These are phyloP conservation scores for Datnioides undecimradiatus DNA, from an alignment of 2,113 vertebrate genomes.

Conservation along the genomic window DNA sequence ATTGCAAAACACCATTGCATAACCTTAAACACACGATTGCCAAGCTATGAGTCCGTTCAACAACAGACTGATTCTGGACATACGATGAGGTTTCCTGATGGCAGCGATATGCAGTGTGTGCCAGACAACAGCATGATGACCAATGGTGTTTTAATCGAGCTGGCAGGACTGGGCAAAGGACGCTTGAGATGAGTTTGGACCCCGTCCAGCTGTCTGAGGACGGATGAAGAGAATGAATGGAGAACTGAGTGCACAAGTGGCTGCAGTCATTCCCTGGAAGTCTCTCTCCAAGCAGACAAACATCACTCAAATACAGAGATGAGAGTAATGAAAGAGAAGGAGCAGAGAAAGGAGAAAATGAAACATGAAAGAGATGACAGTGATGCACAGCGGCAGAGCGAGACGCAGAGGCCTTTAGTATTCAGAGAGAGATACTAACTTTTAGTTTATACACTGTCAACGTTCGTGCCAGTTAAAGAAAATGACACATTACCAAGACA, in stretches of 20 bases:
- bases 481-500: background rate
- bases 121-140: slow-evolving; percentile 67
- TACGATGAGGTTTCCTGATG: slow-evolving; percentile 10
- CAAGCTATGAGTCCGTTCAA: background rate
- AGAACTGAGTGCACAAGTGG: slow-evolving; percentile 62
- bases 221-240: slow-evolving; percentile 64
- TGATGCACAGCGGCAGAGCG: slow-evolving; percentile 41
- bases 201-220: slow-evolving; percentile 59
- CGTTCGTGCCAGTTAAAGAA: slow-evolving; percentile 40
- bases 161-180: slow-evolving; percentile 47
- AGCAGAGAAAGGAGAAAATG: slow-evolving; percentile 27
- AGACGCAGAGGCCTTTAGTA: slow-evolving; percentile 16
- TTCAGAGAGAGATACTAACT: slow-evolving; percentile 24
- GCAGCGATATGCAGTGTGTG: slow-evolving; percentile 27
- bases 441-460: slow-evolving; percentile 34
- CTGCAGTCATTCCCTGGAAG: slow-evolving; percentile 66
- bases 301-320: slow-evolving; percentile 58
- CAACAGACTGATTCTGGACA: slow-evolving; percentile 3
- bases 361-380: slow-evolving; percentile 50
- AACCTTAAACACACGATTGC: background rate
- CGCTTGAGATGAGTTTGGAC: slow-evolving; percentile 65
- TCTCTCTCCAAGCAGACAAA: slow-evolving; percentile 51
- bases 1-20: background rate
- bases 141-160: slow-evolving; percentile 67
- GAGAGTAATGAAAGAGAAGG: slow-evolving; percentile 46